phyloP scores from a whole-genome alignment of 2,113 vertebrate genomes.

The Talpa occidentalis region DNA sequence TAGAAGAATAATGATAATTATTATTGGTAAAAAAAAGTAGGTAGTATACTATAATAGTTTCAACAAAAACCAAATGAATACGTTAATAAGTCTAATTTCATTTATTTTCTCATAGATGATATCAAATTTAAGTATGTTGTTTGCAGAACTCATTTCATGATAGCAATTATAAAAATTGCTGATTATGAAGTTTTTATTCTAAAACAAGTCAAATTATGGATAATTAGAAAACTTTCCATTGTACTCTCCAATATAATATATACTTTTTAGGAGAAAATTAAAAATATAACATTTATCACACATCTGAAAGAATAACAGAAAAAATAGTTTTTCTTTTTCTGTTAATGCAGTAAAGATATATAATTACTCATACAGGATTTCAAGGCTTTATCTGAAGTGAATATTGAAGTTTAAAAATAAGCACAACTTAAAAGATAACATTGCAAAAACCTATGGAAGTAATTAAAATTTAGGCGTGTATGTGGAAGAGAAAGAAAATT shows the following conservation, averaged over 20 bases:
- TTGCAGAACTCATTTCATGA: not conserved
- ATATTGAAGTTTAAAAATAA: slow-evolving; percentile 50
- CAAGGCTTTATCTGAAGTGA: not conserved
- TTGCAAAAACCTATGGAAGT: not conserved
- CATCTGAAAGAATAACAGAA: not conserved
- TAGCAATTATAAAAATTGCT: too few species aligned
- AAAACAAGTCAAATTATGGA: slow-evolving; percentile 7
- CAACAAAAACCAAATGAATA: slow-evolving; percentile 58
- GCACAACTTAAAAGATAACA: slow-evolving; percentile 49
- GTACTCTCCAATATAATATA: not conserved
- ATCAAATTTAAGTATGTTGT: slow-evolving; percentile 26
- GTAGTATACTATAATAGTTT: not conserved
- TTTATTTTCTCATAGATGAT: slow-evolving; percentile 19
- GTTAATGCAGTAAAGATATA: slow-evolving; percentile 20
- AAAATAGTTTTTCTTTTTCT: slow-evolving; percentile 8
- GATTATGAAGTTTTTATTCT: not conserved
- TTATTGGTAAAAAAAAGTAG: not conserved
- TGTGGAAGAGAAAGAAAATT: not conserved
- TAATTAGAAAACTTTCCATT: not conserved
- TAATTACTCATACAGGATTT: not conserved
- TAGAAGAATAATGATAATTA: slow-evolving; percentile 58
- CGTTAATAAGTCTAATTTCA: not conserved
- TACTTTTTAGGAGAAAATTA: slow-evolving; percentile 46
- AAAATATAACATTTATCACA: not conserved
- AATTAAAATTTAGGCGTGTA: not conserved